Percentiles rank a stretch among this genome's conserved stretches.
Evolutionary conservation across 2,113 vertebrate genomes (phyloP).

Genomic region (Dromaius novaehollandiae): DNA sequence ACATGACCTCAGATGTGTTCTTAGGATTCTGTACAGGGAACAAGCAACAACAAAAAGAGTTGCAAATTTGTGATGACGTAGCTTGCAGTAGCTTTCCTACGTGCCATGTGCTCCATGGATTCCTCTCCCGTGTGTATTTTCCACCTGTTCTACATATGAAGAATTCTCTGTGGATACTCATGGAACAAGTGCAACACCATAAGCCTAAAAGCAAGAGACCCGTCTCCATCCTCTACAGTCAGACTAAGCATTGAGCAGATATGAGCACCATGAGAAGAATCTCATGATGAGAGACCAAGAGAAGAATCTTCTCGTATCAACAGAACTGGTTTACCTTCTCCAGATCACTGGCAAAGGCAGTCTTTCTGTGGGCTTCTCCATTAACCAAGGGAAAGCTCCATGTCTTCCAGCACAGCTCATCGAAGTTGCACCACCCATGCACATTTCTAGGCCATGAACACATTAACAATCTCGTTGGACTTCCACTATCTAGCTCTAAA

Average conservation of each 20-base stretch:
- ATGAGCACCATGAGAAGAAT: not conserved
- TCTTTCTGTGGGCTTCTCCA: not conserved
- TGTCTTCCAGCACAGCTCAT: not conserved
- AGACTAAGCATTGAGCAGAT: not conserved
- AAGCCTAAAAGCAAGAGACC: not conserved
- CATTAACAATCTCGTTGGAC: not conserved
- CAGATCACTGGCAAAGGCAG: too few species aligned
- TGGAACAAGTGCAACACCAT: not conserved
- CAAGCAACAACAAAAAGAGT: not conserved
- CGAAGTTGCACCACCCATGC: not conserved
- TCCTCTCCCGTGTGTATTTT: not conserved
- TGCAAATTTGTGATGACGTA: not conserved
- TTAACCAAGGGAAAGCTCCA: not conserved
- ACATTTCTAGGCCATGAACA: not conserved
- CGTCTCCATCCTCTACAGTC: not conserved
- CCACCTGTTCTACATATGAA: not conserved
- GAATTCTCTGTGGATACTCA: not conserved
- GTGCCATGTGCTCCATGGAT: not conserved
- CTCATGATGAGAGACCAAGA: too few species aligned
- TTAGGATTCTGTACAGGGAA: not conserved
- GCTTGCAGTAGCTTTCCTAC: not conserved
- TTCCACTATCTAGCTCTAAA: not conserved
- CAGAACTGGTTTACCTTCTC: not conserved
- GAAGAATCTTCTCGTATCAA: not conserved
- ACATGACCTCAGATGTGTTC: not conserved